phyloP scores from a whole-genome alignment of 2,888 invertebrate genomes.

The Branchipolynoe longqiensis region DNA sequence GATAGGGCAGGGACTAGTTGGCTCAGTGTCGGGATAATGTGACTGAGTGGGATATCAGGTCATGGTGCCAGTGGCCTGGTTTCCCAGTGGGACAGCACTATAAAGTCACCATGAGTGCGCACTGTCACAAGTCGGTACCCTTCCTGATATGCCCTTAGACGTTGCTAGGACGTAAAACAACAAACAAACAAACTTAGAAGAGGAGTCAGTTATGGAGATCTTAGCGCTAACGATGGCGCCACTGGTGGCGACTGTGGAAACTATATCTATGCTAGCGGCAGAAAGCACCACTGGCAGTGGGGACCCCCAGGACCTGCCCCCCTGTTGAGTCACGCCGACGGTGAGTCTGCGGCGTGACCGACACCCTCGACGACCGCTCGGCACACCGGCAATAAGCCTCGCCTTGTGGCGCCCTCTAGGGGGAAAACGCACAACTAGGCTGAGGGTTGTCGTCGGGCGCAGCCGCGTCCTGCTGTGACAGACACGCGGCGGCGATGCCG shows the following conservation, averaged over 20 bases:
- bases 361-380: background rate
- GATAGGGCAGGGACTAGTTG: no score
- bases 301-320: no score
- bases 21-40: no score
- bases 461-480: background rate
- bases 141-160: no score
- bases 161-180: no score
- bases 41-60: no score
- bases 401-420: background rate
- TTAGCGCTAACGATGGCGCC: slow-evolving; percentile 12
- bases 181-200: no score
- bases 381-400: background rate
- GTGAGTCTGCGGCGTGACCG: background rate
- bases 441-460: background rate
- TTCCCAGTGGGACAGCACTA: no score
- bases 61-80: no score
- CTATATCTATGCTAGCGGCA: background rate
- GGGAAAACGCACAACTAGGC: background rate
- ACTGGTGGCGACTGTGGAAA: background rate
- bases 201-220: no score
- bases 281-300: background rate
- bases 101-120: no score
- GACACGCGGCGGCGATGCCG: slow-evolving; percentile 17
- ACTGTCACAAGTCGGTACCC: no score
- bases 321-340: background rate